Evolutionary conservation across 2,888 invertebrate species (phyloP).

Genomic region (Eupithecia centaureata): DNA sequence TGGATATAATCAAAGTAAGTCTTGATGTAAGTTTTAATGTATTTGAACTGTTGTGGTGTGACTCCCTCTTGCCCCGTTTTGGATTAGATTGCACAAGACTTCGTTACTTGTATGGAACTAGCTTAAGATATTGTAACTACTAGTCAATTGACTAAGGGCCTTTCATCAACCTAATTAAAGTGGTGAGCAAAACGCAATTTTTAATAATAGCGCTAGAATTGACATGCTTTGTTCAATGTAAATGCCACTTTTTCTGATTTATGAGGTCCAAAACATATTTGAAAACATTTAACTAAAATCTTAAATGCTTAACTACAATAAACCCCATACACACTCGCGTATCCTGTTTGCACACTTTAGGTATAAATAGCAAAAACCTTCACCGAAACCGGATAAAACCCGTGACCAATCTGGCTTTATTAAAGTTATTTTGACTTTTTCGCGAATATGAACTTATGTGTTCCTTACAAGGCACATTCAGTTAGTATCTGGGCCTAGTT

Average conservation of each 20-base stretch:
- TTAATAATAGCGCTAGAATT: not conserved
- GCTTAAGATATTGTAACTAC: constrained; percentile 50
- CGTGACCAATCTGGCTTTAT: not conserved
- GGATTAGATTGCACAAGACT: constrained; percentile 72
- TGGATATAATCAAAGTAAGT: not conserved
- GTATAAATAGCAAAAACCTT: not conserved
- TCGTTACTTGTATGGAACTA: constrained; percentile 60
- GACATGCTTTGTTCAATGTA: not conserved
- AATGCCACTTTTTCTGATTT: not conserved
- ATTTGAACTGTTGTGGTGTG: constrained; percentile 39
- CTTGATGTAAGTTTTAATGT: constrained; percentile 34
- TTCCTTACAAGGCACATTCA: constrained; percentile 33
- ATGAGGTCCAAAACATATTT: constrained; percentile 48
- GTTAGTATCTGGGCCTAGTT: constrained; percentile 75
- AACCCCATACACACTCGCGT: not conserved
- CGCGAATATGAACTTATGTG: constrained; percentile 14
- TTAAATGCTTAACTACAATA: constrained; percentile 42
- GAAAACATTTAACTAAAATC: constrained; percentile 50
- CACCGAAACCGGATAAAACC: not conserved
- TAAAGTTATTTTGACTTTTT: not conserved
- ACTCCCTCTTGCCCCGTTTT: constrained; percentile 64
- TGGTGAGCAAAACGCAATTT: constrained; percentile 1
- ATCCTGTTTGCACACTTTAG: not conserved
- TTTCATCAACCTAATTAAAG: constrained; percentile 1
- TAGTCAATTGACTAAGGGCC: constrained; percentile 65